Evolutionary conservation across 2,888 invertebrate genomes (phyloP).

Genomic region (Ophioninae sp.): DNA sequence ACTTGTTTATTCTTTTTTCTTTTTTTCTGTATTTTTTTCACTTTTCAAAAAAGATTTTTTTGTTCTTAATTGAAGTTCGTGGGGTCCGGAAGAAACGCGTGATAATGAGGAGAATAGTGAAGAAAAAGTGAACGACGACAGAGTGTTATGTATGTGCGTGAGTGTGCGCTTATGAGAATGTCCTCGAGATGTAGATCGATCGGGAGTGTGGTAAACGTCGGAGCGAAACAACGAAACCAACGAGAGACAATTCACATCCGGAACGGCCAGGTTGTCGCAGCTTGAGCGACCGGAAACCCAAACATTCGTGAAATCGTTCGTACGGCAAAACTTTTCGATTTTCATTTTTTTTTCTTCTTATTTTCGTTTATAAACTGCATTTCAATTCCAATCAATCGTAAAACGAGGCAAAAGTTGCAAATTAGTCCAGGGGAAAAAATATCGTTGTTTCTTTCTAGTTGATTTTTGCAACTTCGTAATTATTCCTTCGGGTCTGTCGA

Average conservation of each 20-base stretch:
- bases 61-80: slow-evolving; percentile 13
- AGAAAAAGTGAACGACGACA: slow-evolving; percentile 26
- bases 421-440: background rate
- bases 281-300: background rate
- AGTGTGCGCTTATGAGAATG: slow-evolving; percentile 62
- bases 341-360: background rate
- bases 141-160: slow-evolving; percentile 34
- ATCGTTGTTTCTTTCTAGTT: background rate
- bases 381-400: background rate
- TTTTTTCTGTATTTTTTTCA: no score
- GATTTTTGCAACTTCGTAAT: background rate
- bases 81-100: slow-evolving; percentile 23
- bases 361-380: background rate
- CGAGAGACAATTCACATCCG: slow-evolving; percentile 4
- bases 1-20: background rate
- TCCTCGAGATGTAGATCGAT: slow-evolving; percentile 58
- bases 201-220: slow-evolving; percentile 60
- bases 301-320: background rate
- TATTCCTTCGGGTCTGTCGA: background rate
- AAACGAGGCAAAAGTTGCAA: background rate
- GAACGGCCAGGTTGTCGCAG: slow-evolving; percentile 5
- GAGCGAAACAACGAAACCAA: slow-evolving; percentile 14
- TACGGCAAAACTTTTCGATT: background rate
- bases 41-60: no score
- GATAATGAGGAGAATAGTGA: slow-evolving; percentile 16